Evolutionary conservation across 2,888 invertebrate species (phyloP), one percentile per base, ranked within the genome.

Genomic region (Cremastobaeus sp.): DNA sequence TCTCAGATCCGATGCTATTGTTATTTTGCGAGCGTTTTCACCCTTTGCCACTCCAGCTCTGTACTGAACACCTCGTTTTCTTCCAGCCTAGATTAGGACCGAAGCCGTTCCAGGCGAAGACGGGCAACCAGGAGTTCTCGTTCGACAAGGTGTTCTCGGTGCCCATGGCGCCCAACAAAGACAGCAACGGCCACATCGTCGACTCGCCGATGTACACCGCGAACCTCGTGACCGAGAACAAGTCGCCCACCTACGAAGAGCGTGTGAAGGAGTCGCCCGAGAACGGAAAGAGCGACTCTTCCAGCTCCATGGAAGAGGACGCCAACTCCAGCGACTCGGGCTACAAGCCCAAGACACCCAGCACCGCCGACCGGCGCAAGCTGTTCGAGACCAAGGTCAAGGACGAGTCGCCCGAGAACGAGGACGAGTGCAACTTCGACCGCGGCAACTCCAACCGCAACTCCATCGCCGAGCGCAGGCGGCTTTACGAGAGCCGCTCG

Each of bases 41-140:
- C n/a, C n/a, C n/a, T n/a, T n/a, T n/a, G n/a, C n/a, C n/a, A n/a
- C n/a, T n/a, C n/a, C n/a, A n/a, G n/a, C n/a, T n/a, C n/a, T n/a
- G n/a, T n/a, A n/a, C n/a, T n/a, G n/a, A n/a, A n/a, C n/a, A n/a
- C n/a, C n/a, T n/a, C n/a, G n/a, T n/a, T n/a, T n/a, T n/a, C n/a
- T n/a, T n/a, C n/a, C 89, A 95, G 95, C 95, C 95, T 39, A 92
- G 95, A 17, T 90, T 95, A 43, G 95, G 95, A 1, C 95, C 95
- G 32, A 95, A 95, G 86, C 95, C 95, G 18, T 95, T 95, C 86
- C 94, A 95, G 5, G 93, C 94, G 35, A 92, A 94, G 25, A 90
- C 93, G 2, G 90, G 91, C 68, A 92, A 90, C 80, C 93, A 93
- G 62, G 93, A 93, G 79, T 93, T 94, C 81, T 93, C 92, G 0